Conservation (phyloP, 2,113 vertebrate species). For the Leucoraja erinaceus region DNA sequence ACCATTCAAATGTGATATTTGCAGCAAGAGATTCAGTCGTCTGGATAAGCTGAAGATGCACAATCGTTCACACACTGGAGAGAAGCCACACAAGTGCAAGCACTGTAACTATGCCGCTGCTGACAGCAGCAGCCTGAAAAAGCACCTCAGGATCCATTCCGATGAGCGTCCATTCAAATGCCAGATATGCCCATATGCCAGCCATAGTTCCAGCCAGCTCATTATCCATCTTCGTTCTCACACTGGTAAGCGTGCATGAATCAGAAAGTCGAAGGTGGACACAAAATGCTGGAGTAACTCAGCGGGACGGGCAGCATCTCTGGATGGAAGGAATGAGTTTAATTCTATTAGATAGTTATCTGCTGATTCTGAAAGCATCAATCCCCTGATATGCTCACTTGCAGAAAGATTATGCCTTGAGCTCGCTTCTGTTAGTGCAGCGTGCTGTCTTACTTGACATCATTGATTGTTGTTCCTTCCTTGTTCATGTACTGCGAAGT, state of each 20-base stretch:
- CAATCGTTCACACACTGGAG: conserved; percentile 83
- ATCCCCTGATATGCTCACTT: not conserved
- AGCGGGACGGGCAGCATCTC: no score
- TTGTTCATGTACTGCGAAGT: not conserved
- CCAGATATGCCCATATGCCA: conserved; percentile 92
- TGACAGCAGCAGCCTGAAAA: conserved; percentile 94
- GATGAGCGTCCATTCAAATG: conserved; percentile 92
- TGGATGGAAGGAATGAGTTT: not conserved
- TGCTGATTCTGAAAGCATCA: not conserved
- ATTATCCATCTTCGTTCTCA: conserved; percentile 91
- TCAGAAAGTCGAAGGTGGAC: no score
- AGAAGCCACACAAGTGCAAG: conserved; percentile 91
- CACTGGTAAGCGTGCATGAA: conserved; percentile 55
- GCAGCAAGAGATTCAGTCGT: conserved; percentile 85
- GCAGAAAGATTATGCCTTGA: not conserved
- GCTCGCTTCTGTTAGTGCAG: not conserved
- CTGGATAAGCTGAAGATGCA: conserved; percentile 95
- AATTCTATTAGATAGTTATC: not conserved
- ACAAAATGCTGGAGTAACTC: no score
- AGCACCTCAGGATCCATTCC: conserved; percentile 88
- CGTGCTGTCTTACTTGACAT: not conserved
- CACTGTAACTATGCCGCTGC: conserved; percentile 82
- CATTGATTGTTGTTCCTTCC: not conserved
- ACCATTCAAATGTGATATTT: conserved; percentile 88
- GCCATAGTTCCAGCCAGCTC: conserved; percentile 94